phyloP scores from a whole-genome alignment of 2,888 invertebrate species.

The Rhaphigaster nebulosa region DNA sequence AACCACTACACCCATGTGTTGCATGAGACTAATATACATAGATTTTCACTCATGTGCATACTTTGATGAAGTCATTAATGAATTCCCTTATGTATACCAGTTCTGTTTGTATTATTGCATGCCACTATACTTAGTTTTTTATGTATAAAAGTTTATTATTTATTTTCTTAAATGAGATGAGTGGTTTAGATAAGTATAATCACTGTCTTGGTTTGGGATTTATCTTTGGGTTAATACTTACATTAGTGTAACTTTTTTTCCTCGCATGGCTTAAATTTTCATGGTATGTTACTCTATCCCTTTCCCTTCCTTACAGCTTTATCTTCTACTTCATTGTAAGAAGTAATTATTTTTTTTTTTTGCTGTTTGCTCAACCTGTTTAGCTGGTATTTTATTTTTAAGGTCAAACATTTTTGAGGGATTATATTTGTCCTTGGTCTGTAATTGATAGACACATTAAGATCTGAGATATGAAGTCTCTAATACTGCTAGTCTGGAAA shows the following conservation, averaged over 20 bases:
- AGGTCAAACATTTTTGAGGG: not conserved
- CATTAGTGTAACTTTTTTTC: not conserved
- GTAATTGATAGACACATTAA: not conserved
- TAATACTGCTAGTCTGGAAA: slow-evolving; percentile 30
- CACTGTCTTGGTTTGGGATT: not conserved
- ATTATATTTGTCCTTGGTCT: not conserved
- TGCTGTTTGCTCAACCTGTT: slow-evolving; percentile 9
- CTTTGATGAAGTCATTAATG: not conserved
- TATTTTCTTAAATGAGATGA: slow-evolving; percentile 5
- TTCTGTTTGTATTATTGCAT: not conserved
- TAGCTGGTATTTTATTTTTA: not conserved
- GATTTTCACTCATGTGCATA: not conserved
- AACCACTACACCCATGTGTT: not conserved
- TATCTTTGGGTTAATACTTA: slow-evolving; percentile 2
- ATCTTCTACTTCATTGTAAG: slow-evolving; percentile 1
- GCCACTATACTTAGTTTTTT: not conserved
- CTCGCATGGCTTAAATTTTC: not conserved
- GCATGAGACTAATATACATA: not conserved
- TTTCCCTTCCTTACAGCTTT: not conserved
- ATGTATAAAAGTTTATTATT: not conserved
- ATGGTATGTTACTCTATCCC: not conserved
- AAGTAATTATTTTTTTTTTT: not conserved
- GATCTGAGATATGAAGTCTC: slow-evolving; percentile 42
- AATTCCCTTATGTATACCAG: not conserved
- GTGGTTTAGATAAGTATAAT: slow-evolving; percentile 31